Conservation (phyloP, 1,140 invertebrate species). For the Caenorhabditis elegans region WBcel235 BX284603.4:9900501-9901000, state of each 20-base stretch:
- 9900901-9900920: conserved; percentile 40
- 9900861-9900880: background rate
- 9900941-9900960: conserved; percentile 33
- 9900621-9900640: background rate
- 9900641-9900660: background rate
- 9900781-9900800: conserved; percentile 39
- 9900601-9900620: background rate
- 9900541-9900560: background rate
- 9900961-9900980: conserved; percentile 3
- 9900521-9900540: background rate
- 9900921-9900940: conserved; percentile 6
- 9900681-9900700: conserved; percentile 1
- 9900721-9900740: conserved; percentile 33
- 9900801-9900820: conserved; percentile 45
- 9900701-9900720: conserved; percentile 42
- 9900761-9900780: conserved; percentile 45
- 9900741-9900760: conserved; percentile 41
- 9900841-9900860: background rate
- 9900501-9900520: background rate
- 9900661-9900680: background rate
- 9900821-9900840: conserved; percentile 26
- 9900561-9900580: background rate
- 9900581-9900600: background rate
- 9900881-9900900: conserved; percentile 26
- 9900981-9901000: background rate